A percentile compares a stretch with the other conserved stretches of the same genome.
Evolutionary conservation across 2,888 invertebrate genomes (phyloP).

Genomic region (Lacanobia wlatinum): DNA sequence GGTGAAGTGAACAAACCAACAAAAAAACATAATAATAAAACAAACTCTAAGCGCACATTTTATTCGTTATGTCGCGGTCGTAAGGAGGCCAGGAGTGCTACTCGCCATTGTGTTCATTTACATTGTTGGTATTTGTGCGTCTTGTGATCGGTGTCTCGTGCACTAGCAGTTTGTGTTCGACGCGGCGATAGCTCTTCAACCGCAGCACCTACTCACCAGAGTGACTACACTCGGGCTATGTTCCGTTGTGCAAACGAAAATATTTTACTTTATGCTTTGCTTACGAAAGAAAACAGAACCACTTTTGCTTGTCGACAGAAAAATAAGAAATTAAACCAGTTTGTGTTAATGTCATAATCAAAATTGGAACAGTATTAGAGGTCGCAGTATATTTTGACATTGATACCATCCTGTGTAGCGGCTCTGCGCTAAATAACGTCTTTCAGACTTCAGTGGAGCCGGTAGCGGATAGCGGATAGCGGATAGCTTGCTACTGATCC

Average conservation of each 20-base stretch:
- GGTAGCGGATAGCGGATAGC: neutral
- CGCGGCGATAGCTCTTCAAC: slow-evolving; percentile 75
- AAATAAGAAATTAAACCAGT: slow-evolving; percentile 24
- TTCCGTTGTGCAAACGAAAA: slow-evolving; percentile 5
- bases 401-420: neutral
- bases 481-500: slow-evolving; percentile 49
- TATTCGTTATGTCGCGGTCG: neutral
- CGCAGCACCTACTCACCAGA: slow-evolving; percentile 25
- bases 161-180: slow-evolving; percentile 7
- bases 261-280: slow-evolving; percentile 19
- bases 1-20: slow-evolving; percentile 66
- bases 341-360: slow-evolving; percentile 51
- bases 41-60: slow-evolving; percentile 20
- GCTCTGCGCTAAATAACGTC: neutral
- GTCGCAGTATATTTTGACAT: neutral
- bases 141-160: slow-evolving; percentile 5
- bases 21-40: slow-evolving; percentile 61
- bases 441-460: neutral
- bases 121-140: slow-evolving; percentile 7
- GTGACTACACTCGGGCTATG: neutral
- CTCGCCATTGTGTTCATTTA: slow-evolving; percentile 4
- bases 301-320: slow-evolving; percentile 37
- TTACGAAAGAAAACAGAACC: slow-evolving; percentile 23
- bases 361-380: slow-evolving; percentile 58
- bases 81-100: neutral